Base-by-base conservation (phyloP, 2,888 invertebrate species). In the Herminia tarsipennalis region DNA sequence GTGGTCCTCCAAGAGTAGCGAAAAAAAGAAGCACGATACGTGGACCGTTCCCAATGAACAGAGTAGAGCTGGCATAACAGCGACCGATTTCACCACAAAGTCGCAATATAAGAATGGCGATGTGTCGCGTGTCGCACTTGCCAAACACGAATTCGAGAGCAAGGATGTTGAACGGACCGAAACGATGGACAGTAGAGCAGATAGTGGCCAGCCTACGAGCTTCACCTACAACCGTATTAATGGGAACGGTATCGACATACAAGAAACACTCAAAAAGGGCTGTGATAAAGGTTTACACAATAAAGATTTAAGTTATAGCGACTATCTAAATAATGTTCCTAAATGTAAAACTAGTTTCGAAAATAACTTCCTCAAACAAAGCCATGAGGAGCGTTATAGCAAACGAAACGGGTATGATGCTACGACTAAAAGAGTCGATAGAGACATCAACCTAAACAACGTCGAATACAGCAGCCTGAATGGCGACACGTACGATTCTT, bases 251-350 rank as follows among this genome's bases (percentile, higher is more conserved):
- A 80, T 90, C 65, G 87, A 90, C 67, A 89, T 90, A 70, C 83
- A 90, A 69, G 91, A 91, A 66, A 88, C 92, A 62, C 81, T 91
- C 34, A 89, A 88, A 77, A 91, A 87, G 59, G 88, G 88, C 89
- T 91, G 92, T 89, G 92, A 91, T 83, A 88, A 89, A 84, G 88
- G 90, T 61, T 81, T 91, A 79, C 91, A 91, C 77, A 85, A 74
- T 81, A 88, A 87, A 78, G 88, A 90, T 70, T 75, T 86, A 80
- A 79, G 76, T 67, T 88, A 83, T 86, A 86, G 76, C 78, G 87
- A 91, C 73, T 90, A 88, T 76, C 76, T 87, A 73, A 88, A 83
- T 73, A 89, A 88, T 85, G 91, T 91, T 90, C 90, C 91, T 89
- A 91, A 89, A 84, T 86, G 85, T 83, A 91, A 90, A 78, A 85